Percentiles rank a stretch among this genome's conserved stretches.
Evolutionary conservation across 2,888 invertebrate genomes (phyloP).

Genomic region (Caenorhabditis angaria): DNA sequence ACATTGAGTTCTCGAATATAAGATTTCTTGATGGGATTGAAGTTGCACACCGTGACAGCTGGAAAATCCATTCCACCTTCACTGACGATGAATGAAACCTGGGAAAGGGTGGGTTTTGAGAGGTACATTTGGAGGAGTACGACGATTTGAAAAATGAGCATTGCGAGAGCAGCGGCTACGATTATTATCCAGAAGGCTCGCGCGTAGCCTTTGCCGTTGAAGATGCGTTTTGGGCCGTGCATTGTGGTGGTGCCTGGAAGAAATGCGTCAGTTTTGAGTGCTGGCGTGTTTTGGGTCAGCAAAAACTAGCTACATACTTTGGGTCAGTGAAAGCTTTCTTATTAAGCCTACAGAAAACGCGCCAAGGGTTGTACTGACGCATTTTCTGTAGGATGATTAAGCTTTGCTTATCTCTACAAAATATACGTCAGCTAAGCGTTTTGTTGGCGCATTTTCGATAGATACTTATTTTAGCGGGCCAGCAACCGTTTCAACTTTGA

Average conservation of each 20-base stretch:
- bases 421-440: too few relatives aligned
- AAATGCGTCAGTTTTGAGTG: too few relatives aligned
- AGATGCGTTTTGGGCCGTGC: constrained; percentile 65
- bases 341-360: too few relatives aligned
- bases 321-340: too few relatives aligned
- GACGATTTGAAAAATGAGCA: constrained; percentile 44
- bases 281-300: too few relatives aligned
- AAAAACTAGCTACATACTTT: too few relatives aligned
- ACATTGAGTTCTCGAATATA: constrained; percentile 52
- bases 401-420: too few relatives aligned
- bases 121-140: constrained; percentile 38
- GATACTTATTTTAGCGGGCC: too few relatives aligned
- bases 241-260: constrained; percentile 63
- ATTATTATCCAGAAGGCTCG: constrained; percentile 44
- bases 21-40: constrained; percentile 60
- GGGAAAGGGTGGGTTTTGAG: constrained; percentile 37
- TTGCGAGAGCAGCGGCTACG: constrained; percentile 23
- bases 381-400: too few relatives aligned
- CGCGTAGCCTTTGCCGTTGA: constrained; percentile 40
- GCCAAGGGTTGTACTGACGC: too few relatives aligned
- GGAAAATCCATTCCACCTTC: constrained; percentile 66
- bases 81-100: constrained; percentile 61
- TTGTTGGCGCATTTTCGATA: too few relatives aligned
- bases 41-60: constrained; percentile 65
- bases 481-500: too few relatives aligned